Evolutionary conservation across 2,888 invertebrate species (phyloP).

Genomic region (Geophilus truncorum): DNA sequence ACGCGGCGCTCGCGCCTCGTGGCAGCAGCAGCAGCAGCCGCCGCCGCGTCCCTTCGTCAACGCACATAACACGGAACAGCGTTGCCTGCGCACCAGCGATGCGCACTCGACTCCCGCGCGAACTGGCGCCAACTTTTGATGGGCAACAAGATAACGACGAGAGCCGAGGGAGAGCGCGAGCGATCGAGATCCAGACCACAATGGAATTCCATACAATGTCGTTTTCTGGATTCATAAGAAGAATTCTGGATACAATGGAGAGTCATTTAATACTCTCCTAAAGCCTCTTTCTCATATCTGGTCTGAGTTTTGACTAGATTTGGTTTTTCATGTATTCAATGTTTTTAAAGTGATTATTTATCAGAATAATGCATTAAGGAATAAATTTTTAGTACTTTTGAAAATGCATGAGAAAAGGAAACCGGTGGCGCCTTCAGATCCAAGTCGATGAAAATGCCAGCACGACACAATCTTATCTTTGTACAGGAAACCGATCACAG

Average conservation of each 20-base stretch:
- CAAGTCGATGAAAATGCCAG: slow-evolving; percentile 11
- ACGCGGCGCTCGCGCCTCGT: slow-evolving; percentile 28
- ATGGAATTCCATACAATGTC: background rate
- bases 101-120: background rate
- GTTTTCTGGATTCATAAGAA: background rate
- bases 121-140: slow-evolving; percentile 23
- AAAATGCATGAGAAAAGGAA: background rate
- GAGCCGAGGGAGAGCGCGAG: slow-evolving; percentile 1
- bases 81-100: background rate
- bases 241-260: background rate
- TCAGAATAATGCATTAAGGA: background rate
- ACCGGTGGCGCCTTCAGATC: background rate
- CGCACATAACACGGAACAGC: background rate
- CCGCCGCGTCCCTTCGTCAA: slow-evolving; percentile 16
- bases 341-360: no score
- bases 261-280: background rate
- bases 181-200: slow-evolving; percentile 21
- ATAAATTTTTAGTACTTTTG: background rate
- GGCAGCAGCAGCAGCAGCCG: slow-evolving; percentile 8
- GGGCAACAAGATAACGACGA: background rate
- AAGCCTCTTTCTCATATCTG: background rate
- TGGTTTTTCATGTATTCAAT: no score
- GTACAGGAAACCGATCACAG: slow-evolving; percentile 20
- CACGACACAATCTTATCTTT: slow-evolving; percentile 16
- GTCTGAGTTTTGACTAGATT: background rate